Evolutionary conservation across 35 echinoderm and acorn worm species (phyloP), one percentile per base, ranked within the genome.

Genomic region (Ophioderma brevispina): DNA sequence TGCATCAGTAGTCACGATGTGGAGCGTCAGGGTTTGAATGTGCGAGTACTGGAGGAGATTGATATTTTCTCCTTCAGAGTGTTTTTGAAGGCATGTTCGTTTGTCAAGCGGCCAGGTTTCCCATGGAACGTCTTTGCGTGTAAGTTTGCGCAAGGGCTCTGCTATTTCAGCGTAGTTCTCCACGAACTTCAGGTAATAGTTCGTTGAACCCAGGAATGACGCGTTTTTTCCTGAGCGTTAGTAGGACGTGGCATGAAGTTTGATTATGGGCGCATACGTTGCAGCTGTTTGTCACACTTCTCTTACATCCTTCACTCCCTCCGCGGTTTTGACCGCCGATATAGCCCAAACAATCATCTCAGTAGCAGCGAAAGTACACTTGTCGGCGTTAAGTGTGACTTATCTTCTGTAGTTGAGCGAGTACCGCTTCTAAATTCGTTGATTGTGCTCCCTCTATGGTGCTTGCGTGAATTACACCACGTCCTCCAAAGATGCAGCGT

Each of bases 141-240:
- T 33, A 2, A 95, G 64, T 52, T 39, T 78, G 37, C 92, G 87
- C 13, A 95, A 39, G 81, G 89, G 89, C 18, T 49, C 3, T 37
- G 89, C 85, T 33, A 90, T 94, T 39, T 36, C 36, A 1, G 92
- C 87, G 81, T 85, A 94, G 18, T 64, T 76, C 41, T 76, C 56
- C 30, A 94, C 77, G 81, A 94, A 94, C 49, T 82, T 5, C 8
- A 59, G 35, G 32, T 86, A 95, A 55, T 88, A 95, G 21, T 85
- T 87, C 76, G 84, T 83, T 30, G 84, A 23, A 32, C 82, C 87
- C 15, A 94, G 33, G 56, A 94, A 94, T 18, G 37, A 76, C 21
- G 33, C 38, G 33, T 3, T 85, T n/a, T n/a, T 5, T 38, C 90
- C 35, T 88, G 80, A 41, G 35, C 80, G 37, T 40, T 63, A 10